Percentiles rank a stretch among this genome's conserved stretches.
phyloP scores from a whole-genome alignment of 1,140 invertebrate genomes.

The Lordiphosa collinella region DNA sequence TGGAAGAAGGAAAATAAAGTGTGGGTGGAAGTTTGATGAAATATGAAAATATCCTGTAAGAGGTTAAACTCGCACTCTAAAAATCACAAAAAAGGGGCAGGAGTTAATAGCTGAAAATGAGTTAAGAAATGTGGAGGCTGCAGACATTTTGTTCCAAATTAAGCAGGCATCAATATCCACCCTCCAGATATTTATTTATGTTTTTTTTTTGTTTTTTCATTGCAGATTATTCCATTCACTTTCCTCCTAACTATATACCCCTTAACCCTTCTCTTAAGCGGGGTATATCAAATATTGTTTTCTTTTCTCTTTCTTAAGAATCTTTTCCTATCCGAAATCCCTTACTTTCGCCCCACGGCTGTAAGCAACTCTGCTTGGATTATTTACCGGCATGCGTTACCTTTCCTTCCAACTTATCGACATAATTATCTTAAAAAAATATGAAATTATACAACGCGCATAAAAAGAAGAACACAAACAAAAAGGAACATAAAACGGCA shows the following conservation, averaged over 20 bases:
- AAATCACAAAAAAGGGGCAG: no score
- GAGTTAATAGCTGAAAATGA: no score
- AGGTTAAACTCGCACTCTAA: not conserved
- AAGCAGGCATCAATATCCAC: no score
- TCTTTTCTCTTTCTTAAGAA: not conserved
- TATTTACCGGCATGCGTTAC: constrained; percentile 55
- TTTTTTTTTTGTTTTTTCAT: no score
- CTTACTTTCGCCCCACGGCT: constrained; percentile 25
- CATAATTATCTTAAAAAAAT: constrained; percentile 75
- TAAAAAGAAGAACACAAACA: constrained; percentile 41
- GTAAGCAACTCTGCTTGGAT: constrained; percentile 21
- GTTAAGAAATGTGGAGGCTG: no score
- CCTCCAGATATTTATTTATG: no score
- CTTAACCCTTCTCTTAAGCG: no score
- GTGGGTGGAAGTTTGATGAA: no score
- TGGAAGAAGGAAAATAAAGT: no score
- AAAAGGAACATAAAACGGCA: constrained; percentile 11
- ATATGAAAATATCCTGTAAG: no score
- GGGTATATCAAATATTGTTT: not conserved
- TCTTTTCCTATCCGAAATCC: constrained; percentile 5
- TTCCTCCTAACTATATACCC: not conserved
- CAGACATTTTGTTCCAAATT: no score
- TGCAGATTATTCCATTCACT: not conserved
- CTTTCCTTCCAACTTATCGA: constrained; percentile 64
- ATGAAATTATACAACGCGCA: constrained; percentile 67